These are phyloP conservation scores for Phymanthus crucifer DNA, from an alignment of 92 coral and sea anemone species.

Conservation along the genomic window DNA sequence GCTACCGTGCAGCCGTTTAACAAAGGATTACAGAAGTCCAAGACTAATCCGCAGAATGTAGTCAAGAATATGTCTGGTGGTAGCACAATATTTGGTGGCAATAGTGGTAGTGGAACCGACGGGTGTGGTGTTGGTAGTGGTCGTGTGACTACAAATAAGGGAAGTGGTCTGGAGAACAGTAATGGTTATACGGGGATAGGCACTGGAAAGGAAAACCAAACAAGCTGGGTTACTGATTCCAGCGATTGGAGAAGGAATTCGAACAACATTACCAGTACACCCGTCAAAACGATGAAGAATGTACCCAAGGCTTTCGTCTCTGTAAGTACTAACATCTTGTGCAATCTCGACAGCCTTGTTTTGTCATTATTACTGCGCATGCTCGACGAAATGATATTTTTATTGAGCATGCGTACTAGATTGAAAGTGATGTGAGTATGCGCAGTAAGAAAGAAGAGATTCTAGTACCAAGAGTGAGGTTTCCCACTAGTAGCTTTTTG, in stretches of 20 bases:
- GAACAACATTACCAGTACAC: not conserved
- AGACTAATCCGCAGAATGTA: not conserved
- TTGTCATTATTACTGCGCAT: no score
- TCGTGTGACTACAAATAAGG: not conserved
- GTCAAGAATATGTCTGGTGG: not conserved
- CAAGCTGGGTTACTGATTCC: not conserved
- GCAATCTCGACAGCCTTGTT: no score
- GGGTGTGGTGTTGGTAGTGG: not conserved
- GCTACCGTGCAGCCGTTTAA: not conserved
- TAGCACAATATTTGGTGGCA: not conserved
- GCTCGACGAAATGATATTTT: no score
- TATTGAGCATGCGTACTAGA: no score
- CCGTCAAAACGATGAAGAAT: not conserved
- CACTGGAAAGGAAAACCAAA: not conserved
- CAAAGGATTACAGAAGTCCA: not conserved
- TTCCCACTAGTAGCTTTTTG: no score
- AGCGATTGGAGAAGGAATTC: not conserved
- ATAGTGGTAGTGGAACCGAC: not conserved
- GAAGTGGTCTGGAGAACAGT: not conserved
- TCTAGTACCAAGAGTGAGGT: no score
- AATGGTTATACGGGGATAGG: not conserved
- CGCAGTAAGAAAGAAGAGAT: no score
- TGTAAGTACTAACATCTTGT: slow-evolving; percentile 4
- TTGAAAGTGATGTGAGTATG: no score
- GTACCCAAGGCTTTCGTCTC: slow-evolving; percentile 27